phyloP scores from a whole-genome alignment of 2,113 vertebrate species.

The Synchiropus splendidus region DNA sequence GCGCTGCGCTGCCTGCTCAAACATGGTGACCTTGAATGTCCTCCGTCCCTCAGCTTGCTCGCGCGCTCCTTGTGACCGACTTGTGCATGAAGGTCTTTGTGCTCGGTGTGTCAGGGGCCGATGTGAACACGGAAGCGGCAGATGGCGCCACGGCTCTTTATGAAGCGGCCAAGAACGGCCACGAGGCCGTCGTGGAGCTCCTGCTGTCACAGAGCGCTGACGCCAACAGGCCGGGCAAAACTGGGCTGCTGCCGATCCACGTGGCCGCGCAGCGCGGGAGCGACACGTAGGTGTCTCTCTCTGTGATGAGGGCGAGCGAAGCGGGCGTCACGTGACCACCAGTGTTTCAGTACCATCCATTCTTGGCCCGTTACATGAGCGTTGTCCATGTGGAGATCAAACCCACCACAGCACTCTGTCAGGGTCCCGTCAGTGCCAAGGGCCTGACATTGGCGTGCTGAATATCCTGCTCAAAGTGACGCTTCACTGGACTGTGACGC shows the following conservation, averaged over 20 bases:
- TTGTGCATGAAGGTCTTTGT: too few species aligned
- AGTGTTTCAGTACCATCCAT: too few species aligned
- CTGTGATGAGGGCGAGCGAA: too few species aligned
- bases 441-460: too few species aligned
- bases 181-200: constrained; percentile 69
- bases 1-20: constrained; percentile 74
- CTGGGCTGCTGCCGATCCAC: constrained; percentile 81
- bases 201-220: constrained; percentile 81
- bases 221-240: constrained; percentile 80
- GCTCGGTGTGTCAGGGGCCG: constrained; percentile 65
- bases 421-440: too few species aligned
- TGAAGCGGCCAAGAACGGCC: constrained; percentile 86
- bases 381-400: background rate
- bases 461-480: too few species aligned
- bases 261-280: constrained; percentile 79
- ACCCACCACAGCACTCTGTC: background rate
- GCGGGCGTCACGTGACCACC: too few species aligned
- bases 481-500: too few species aligned
- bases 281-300: constrained; percentile 62
- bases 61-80: background rate
- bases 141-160: constrained; percentile 82
- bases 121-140: constrained; percentile 81
- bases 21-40: constrained; percentile 40
- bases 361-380: too few species aligned
- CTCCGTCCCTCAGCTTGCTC: too few species aligned